A percentile compares a stretch with the other conserved stretches of the same genome.
These are phyloP conservation scores for Drosophila sp. DNA, from an alignment of 1,140 invertebrate species.

Conservation along the genomic window DNA sequence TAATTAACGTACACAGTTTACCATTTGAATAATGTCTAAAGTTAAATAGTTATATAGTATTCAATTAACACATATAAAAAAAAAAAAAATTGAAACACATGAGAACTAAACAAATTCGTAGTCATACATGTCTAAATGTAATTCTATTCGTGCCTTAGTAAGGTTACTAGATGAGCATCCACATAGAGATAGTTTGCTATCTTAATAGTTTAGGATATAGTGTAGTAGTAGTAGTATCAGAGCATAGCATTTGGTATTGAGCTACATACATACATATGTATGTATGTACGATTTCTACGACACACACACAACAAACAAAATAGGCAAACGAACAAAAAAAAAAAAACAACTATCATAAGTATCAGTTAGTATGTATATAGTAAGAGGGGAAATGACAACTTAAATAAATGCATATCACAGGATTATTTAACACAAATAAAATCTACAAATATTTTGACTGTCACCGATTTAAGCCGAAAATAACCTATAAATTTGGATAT, in stretches of 20 bases:
- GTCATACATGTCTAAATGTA: neutral
- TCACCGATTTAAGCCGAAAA: neutral
- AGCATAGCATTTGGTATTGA: conserved; percentile 16
- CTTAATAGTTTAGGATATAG: neutral
- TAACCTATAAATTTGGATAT: too few relatives aligned
- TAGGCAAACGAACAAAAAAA: neutral
- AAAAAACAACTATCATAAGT: neutral
- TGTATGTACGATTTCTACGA: neutral
- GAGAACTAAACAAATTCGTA: conserved; percentile 5
- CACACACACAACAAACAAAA: conserved; percentile 2
- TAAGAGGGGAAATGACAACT: conserved; percentile 32
- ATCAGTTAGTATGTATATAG: neutral
- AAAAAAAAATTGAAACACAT: neutral
- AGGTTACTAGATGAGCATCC: conserved; percentile 10
- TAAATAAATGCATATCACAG: conserved; percentile 61
- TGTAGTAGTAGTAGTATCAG: neutral
- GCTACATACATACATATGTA: conserved; percentile 12
- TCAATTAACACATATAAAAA: neutral
- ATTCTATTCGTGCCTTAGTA: conserved; percentile 2
- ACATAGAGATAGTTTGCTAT: conserved; percentile 15
- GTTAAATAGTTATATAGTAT: neutral
- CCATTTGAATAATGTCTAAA: conserved; percentile 4
- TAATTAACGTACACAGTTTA: conserved; percentile 6
- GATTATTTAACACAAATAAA: conserved; percentile 46
- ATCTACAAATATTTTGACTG: neutral